A percentile compares a stretch with the other conserved stretches of the same genome.
Evolutionary conservation across 2,113 vertebrate species (phyloP).

Genomic region (Ochotona curzoniae): DNA sequence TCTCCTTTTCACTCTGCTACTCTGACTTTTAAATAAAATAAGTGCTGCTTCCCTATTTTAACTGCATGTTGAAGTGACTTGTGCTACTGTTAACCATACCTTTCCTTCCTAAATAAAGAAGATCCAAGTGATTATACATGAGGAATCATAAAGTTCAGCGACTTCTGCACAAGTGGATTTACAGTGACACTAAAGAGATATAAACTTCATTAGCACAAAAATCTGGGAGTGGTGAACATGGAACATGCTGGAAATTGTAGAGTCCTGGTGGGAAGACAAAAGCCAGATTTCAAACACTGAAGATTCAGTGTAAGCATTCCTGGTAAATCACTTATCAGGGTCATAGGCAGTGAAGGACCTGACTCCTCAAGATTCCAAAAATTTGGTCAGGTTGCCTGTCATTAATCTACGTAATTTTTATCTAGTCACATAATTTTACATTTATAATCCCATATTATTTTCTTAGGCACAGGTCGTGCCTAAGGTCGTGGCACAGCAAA

Average conservation of each 20-base stretch:
- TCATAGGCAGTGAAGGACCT: neutral
- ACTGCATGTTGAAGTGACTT: neutral
- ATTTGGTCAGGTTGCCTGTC: neutral
- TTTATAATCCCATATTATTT: neutral
- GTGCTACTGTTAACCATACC: neutral
- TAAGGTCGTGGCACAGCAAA: too few relatives aligned
- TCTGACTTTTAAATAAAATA: neutral
- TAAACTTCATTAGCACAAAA: neutral
- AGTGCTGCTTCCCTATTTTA: neutral
- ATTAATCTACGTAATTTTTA: neutral
- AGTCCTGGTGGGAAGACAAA: neutral
- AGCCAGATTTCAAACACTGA: neutral
- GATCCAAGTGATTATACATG: neutral
- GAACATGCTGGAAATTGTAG: neutral
- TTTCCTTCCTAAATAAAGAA: neutral
- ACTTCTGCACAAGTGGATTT: neutral
- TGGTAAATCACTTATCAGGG: neutral
- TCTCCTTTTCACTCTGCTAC: too few relatives aligned
- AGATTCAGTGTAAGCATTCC: neutral
- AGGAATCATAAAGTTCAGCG: neutral
- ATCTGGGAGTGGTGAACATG: neutral
- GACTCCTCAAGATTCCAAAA: neutral
- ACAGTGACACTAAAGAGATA: neutral
- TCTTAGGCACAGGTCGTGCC: too few relatives aligned
- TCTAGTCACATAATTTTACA: neutral